These are phyloP conservation scores for Micrastur ruficollis DNA, from an alignment of 2,797 vertebrate genomes.

Conservation along the genomic window DNA sequence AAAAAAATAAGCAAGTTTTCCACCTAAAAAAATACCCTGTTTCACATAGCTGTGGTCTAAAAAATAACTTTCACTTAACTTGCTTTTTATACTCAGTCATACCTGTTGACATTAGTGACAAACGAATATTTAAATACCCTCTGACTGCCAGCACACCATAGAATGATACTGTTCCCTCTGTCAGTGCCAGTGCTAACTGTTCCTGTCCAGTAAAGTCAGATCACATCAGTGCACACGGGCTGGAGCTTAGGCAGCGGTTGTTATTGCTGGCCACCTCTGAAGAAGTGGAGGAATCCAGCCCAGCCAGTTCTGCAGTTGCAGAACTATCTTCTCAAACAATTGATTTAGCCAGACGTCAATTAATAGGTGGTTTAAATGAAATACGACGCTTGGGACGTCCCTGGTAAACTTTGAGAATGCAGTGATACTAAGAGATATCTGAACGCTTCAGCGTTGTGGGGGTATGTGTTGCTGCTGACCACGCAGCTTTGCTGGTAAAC, in stretches of 20 bases:
- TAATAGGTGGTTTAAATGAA: not conserved
- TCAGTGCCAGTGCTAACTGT: rapidly evolving
- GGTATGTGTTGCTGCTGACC: not conserved
- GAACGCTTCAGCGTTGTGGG: rapidly evolving
- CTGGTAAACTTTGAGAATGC: not conserved
- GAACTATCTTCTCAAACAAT: not conserved
- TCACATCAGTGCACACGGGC: not conserved
- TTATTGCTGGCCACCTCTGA: not conserved
- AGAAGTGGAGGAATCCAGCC: not conserved
- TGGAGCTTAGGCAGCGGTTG: not conserved
- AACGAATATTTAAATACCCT: not conserved
- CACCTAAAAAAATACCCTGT: rapidly evolving
- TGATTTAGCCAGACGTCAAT: not conserved
- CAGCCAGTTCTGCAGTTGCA: not conserved
- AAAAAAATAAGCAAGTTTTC: not conserved
- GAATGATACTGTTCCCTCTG: no score
- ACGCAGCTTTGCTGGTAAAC: not conserved
- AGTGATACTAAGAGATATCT: not conserved
- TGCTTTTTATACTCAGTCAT: not conserved
- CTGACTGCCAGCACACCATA: not conserved
- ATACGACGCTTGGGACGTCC: rapidly evolving
- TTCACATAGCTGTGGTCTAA: not conserved
- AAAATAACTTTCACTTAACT: not conserved
- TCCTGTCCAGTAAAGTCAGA: not conserved
- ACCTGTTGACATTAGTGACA: not conserved